These are phyloP conservation scores for Osedax fenrisi DNA, from an alignment of 2,888 invertebrate genomes.

Conservation along the genomic window DNA sequence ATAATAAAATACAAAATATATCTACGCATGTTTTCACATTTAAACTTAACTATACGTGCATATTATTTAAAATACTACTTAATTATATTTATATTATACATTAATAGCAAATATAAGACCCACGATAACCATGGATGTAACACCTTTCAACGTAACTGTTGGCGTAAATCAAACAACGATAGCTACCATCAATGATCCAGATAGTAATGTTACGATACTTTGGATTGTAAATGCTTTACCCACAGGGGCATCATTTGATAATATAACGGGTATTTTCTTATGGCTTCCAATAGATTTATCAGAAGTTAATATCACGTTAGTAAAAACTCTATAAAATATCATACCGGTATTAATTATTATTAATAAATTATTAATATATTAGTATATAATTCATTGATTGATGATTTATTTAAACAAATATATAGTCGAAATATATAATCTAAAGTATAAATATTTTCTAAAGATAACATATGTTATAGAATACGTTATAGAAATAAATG, in stretches of 20 bases:
- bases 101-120: background rate
- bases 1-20: no score
- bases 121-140: background rate
- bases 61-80: background rate
- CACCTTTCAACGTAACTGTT: slow-evolving; percentile 9
- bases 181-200: background rate
- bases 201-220: background rate
- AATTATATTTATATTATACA: no score
- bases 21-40: no score
- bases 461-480: no score
- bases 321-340: no score
- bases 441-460: no score
- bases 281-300: background rate
- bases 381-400: no score
- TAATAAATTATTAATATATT: no score
- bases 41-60: background rate
- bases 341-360: no score
- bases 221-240: background rate
- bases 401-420: no score
- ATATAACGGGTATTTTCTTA: background rate
- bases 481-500: no score
- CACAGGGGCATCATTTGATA: background rate
- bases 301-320: slow-evolving; percentile 4
- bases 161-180: background rate
- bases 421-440: no score